Evolutionary conservation across 2,797 vertebrate genomes (phyloP).

Genomic region (Protonibea diacanthus): DNA sequence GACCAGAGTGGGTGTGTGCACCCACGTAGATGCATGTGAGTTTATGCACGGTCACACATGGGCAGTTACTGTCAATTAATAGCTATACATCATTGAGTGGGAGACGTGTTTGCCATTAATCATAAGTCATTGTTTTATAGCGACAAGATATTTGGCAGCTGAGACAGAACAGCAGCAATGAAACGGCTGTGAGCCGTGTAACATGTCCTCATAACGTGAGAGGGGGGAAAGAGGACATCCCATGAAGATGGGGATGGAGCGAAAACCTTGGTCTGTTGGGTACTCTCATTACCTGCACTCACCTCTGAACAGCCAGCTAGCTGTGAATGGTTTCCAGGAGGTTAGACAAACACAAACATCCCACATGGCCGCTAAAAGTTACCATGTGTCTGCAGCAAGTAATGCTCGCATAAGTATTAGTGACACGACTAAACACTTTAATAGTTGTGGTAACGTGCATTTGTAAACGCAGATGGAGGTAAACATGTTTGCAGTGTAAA

Average conservation of each 20-base stretch:
- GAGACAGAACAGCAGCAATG: constrained; percentile 66
- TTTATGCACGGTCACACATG: constrained; percentile 65
- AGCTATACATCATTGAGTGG: constrained; percentile 58
- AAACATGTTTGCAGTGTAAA: constrained; percentile 25
- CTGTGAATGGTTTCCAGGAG: constrained; percentile 9
- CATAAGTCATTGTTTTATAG: constrained; percentile 76
- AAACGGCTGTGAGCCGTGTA: constrained; percentile 59
- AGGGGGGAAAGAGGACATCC: constrained; percentile 29
- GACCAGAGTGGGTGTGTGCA: constrained; percentile 40
- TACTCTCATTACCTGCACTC: constrained; percentile 15
- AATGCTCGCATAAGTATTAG: constrained; percentile 27
- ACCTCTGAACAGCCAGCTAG: constrained; percentile 1
- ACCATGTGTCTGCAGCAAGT: constrained; percentile 26
- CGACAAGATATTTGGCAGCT: constrained; percentile 70
- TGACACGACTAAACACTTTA: constrained; percentile 38
- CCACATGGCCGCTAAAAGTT: constrained; percentile 13
- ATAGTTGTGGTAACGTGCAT: constrained; percentile 4
- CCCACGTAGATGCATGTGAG: constrained; percentile 22
- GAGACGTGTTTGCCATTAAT: constrained; percentile 69
- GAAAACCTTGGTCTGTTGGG: constrained; percentile 25
- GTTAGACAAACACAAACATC: constrained; percentile 51
- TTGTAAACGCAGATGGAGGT: constrained; percentile 27
- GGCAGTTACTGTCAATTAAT: constrained; percentile 76
- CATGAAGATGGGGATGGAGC: constrained; percentile 6
- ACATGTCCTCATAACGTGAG: constrained; percentile 48